A percentile compares a stretch with the other conserved stretches of the same genome.
phyloP scores from a whole-genome alignment of 2,888 invertebrate species.

The Hemicrepidius hirtus region DNA sequence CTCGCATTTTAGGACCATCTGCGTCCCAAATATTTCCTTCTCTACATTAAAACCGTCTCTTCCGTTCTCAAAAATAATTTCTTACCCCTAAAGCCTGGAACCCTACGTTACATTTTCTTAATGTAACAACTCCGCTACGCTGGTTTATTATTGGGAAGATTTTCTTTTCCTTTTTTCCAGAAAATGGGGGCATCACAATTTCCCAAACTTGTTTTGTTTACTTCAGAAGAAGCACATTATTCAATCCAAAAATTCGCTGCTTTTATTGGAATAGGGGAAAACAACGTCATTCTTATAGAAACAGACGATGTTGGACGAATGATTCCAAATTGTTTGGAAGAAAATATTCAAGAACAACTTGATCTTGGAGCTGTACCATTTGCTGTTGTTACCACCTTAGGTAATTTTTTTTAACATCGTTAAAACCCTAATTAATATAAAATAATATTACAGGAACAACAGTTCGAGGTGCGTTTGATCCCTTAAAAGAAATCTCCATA shows the following conservation, averaged over 20 bases:
- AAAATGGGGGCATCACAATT: constrained; percentile 68
- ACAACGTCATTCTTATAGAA: constrained; percentile 74
- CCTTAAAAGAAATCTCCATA: constrained; percentile 73
- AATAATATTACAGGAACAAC: constrained; percentile 72
- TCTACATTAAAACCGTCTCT: no score
- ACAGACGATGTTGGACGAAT: constrained; percentile 71
- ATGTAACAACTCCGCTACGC: no score
- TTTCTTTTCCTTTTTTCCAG: constrained; percentile 59
- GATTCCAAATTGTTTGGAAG: constrained; percentile 66
- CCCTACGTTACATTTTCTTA: no score
- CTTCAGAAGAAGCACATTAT: constrained; percentile 78
- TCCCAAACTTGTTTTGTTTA: constrained; percentile 72
- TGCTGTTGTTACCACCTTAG: constrained; percentile 72
- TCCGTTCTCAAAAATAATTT: no score
- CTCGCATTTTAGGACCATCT: no score
- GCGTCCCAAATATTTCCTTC: no score
- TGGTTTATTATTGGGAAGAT: no score
- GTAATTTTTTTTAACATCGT: constrained; percentile 48
- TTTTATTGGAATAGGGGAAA: constrained; percentile 76
- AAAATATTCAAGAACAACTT: constrained; percentile 66
- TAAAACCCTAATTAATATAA: neutral
- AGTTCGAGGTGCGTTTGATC: constrained; percentile 77
- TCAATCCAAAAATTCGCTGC: constrained; percentile 76
- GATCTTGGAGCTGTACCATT: constrained; percentile 69
- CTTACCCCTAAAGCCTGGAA: no score